phyloP scores from a whole-genome alignment of 2,113 vertebrate species.

The Hystrix cristata region DNA sequence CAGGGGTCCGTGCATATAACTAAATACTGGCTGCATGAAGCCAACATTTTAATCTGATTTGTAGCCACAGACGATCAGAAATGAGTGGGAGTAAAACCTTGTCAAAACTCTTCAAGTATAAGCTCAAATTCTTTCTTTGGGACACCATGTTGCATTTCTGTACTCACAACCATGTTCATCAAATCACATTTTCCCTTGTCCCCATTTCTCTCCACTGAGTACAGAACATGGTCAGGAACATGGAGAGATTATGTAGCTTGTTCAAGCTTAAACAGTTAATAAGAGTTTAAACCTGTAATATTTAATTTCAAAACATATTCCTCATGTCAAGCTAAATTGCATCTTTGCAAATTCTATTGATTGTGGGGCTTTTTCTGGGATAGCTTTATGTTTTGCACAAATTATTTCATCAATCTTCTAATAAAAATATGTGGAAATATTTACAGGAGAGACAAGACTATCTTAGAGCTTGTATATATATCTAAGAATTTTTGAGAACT shows the following conservation, averaged over 20 bases:
- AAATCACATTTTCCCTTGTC: not conserved
- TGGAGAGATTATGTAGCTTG: not conserved
- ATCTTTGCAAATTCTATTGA: not conserved
- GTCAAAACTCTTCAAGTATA: not conserved
- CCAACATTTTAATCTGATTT: not conserved
- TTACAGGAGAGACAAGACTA: not conserved
- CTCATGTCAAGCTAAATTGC: not conserved
- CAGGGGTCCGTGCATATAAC: not conserved
- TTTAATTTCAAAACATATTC: conserved; percentile 1
- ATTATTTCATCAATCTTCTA: conserved; percentile 22
- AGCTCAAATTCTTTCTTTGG: not conserved
- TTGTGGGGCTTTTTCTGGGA: not conserved
- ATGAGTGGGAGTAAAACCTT: not conserved
- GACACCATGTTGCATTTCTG: not conserved
- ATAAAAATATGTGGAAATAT: not conserved
- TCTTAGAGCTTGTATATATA: not conserved
- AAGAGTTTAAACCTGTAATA: not conserved
- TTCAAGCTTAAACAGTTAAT: not conserved
- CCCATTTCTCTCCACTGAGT: not conserved
- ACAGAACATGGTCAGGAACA: not conserved
- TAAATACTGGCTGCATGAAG: not conserved
- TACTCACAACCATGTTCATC: not conserved
- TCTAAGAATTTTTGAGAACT: not conserved
- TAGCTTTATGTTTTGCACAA: not conserved
- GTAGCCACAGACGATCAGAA: not conserved